A percentile compares a stretch with the other conserved stretches of the same genome.
phyloP scores from a whole-genome alignment of 1,140 invertebrate species.

The Onthophagus taurus region DNA sequence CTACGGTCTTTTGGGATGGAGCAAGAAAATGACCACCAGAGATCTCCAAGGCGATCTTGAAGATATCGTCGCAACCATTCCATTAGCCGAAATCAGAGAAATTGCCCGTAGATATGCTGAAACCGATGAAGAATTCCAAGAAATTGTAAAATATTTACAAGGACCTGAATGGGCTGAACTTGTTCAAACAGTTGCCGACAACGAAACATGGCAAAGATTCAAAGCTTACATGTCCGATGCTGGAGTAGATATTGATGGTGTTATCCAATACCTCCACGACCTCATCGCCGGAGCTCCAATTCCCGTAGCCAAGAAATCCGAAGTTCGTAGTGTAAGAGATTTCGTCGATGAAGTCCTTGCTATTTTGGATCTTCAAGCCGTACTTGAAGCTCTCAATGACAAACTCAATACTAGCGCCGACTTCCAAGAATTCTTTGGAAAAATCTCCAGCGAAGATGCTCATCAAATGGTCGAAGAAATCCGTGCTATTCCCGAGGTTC shows the following conservation, averaged over 20 bases:
- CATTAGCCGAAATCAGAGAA: conserved; percentile 15
- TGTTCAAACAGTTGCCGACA: conserved; percentile 9
- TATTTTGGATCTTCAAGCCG: conserved; percentile 8
- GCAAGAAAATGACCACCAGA: conserved; percentile 1
- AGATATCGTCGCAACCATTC: conserved; percentile 19
- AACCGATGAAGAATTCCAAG: conserved; percentile 16
- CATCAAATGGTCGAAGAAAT: conserved; percentile 17
- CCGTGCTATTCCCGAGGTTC: conserved; percentile 16
- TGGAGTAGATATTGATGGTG: conserved; percentile 15
- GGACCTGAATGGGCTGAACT: conserved; percentile 17
- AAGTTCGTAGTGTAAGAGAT: conserved; percentile 2
- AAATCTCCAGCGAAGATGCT: conserved; percentile 18
- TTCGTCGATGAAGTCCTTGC: conserved; percentile 17
- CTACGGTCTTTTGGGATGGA: conserved; percentile 8
- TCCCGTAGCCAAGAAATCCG: neutral
- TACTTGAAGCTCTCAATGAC: conserved; percentile 14
- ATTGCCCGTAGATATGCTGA: conserved; percentile 15
- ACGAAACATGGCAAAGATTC: conserved; percentile 14
- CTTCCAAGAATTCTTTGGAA: conserved; percentile 19
- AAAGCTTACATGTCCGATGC: conserved; percentile 15
- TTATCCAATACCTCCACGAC: conserved; percentile 15
- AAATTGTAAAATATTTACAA: conserved; percentile 16
- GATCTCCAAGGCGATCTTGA: conserved; percentile 13
- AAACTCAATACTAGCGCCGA: conserved; percentile 18
- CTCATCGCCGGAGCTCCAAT: conserved; percentile 6